Conservation (phyloP, 2,888 invertebrate species). For the Antheraea yamamai region DNA sequence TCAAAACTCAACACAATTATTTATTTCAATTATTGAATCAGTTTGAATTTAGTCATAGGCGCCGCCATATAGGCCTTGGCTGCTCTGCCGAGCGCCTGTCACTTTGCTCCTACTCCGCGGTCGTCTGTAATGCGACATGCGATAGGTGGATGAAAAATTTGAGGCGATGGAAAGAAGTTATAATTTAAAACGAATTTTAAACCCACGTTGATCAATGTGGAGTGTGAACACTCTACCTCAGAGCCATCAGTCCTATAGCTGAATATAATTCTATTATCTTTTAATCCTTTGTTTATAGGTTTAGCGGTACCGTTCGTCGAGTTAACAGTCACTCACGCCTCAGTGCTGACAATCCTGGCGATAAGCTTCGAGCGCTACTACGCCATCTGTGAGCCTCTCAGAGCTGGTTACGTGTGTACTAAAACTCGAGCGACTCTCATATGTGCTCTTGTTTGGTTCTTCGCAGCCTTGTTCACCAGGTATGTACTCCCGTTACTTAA, state of each 20-base stretch:
- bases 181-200: too few species aligned
- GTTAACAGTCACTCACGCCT: slow-evolving; percentile 94
- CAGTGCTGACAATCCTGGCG: slow-evolving; percentile 95
- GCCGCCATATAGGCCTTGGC: too few species aligned
- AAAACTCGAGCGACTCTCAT: slow-evolving; percentile 92
- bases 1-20: too few species aligned
- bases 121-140: too few species aligned
- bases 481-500: slow-evolving; percentile 46
- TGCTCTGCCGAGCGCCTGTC: too few species aligned
- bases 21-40: too few species aligned
- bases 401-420: slow-evolving; percentile 94
- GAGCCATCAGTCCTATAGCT: neutral
- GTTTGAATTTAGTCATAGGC: too few species aligned
- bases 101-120: too few species aligned
- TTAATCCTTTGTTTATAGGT: slow-evolving; percentile 80
- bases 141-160: too few species aligned
- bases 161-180: too few species aligned
- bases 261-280: neutral
- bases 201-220: too few species aligned
- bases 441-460: slow-evolving; percentile 91
- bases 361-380: slow-evolving; percentile 95
- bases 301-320: slow-evolving; percentile 96
- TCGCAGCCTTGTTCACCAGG: slow-evolving; percentile 93
- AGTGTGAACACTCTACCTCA: too few species aligned
- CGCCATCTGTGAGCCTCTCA: slow-evolving; percentile 95